Conservation (phyloP, 2,113 vertebrate species). For the Orientallactaga bullata region DNA sequence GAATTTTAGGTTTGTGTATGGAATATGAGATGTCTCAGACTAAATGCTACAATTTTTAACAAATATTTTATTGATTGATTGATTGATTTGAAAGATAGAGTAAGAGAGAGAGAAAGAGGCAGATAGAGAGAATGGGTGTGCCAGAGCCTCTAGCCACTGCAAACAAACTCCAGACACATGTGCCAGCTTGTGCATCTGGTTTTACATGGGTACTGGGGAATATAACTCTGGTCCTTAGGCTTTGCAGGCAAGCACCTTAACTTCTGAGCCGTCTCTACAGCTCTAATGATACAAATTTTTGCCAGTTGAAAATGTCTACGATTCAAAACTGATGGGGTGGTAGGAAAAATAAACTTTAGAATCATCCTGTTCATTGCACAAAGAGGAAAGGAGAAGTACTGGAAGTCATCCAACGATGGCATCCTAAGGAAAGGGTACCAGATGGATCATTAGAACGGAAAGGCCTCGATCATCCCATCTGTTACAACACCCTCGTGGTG, state of each 20-base stretch:
- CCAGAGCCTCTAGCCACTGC: too few species aligned
- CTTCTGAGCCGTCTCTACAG: too few species aligned
- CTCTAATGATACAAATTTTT: not conserved
- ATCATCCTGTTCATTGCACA: not conserved
- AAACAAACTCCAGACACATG: too few species aligned
- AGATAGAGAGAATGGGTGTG: too few species aligned
- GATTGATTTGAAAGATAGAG: too few species aligned
- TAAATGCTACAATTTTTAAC: not conserved
- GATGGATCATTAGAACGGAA: not conserved
- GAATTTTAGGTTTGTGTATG: not conserved
- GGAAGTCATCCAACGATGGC: not conserved
- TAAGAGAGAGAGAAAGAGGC: too few species aligned
- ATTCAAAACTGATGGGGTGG: constrained; percentile 28
- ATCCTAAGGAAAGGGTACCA: not conserved
- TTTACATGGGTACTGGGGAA: too few species aligned
- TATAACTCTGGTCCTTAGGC: too few species aligned
- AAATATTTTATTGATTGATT: too few species aligned
- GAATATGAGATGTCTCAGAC: not conserved
- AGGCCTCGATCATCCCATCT: not conserved
- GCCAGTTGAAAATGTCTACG: constrained; percentile 9
- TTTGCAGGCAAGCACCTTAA: too few species aligned
- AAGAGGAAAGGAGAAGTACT: not conserved
- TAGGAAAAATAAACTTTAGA: constrained; percentile 21
- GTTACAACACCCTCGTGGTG: not conserved
- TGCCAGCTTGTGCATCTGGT: too few species aligned